Conservation (phyloP, 1,140 invertebrate species). For the Ericerus pela region DNA sequence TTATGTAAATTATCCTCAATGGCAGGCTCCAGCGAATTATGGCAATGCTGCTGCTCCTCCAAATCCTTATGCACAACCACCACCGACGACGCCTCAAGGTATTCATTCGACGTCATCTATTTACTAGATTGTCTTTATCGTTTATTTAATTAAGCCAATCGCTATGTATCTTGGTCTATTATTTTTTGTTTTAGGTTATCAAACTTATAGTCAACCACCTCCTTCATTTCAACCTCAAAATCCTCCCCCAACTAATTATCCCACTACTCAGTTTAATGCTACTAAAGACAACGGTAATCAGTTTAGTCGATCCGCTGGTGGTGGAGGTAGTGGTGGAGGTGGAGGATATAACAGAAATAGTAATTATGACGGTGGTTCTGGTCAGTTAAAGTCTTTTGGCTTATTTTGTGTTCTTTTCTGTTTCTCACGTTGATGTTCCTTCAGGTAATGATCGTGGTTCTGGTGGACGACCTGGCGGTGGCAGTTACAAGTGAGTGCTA, state of each 20-base stretch:
- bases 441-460: not conserved
- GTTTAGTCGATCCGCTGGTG: not conserved
- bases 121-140: too few relatives aligned
- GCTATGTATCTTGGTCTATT: not conserved
- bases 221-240: not conserved
- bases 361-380: too few relatives aligned
- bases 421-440: too few relatives aligned
- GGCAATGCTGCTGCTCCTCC: not conserved
- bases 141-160: not conserved
- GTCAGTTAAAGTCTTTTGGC: too few relatives aligned
- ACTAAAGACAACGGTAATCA: constrained; percentile 6
- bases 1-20: constrained; percentile 5
- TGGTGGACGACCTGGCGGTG: not conserved
- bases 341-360: too few relatives aligned
- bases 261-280: not conserved
- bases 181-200: not conserved
- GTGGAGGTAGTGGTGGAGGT: too few relatives aligned
- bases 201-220: not conserved
- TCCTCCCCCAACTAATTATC: not conserved
- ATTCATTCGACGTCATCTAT: not conserved
- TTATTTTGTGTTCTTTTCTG: too few relatives aligned
- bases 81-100: not conserved
- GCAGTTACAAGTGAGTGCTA: constrained; percentile 5
- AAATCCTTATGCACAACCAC: not conserved
- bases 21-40: not conserved